Evolutionary conservation across 2,797 vertebrate species (phyloP).

Genomic region (Mycteria americana): DNA sequence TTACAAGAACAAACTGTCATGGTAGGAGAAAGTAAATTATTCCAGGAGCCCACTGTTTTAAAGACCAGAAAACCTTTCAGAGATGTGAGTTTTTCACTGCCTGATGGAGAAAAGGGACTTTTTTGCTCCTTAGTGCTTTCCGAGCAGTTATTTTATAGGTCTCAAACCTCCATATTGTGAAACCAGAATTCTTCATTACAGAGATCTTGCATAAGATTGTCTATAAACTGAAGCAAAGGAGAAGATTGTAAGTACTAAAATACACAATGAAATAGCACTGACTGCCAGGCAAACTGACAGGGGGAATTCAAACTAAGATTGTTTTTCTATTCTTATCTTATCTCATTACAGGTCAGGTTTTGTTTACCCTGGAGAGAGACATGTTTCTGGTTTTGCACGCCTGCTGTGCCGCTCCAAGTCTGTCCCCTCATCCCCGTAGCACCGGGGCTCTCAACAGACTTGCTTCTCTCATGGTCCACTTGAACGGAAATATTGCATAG

Average conservation of each 20-base stretch:
- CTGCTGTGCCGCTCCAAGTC: neutral
- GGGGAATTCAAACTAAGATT: neutral
- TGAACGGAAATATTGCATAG: neutral
- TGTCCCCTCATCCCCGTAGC: neutral
- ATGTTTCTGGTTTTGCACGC: neutral
- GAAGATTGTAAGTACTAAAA: neutral
- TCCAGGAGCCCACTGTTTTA: neutral
- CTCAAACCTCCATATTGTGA: neutral
- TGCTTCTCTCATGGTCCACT: neutral
- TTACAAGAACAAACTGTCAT: slow-evolving; percentile 51
- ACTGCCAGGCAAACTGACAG: neutral
- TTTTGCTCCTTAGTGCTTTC: neutral
- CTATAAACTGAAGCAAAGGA: neutral
- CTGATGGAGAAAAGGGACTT: neutral
- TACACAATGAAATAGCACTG: neutral
- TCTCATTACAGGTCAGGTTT: neutral
- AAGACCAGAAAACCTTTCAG: neutral
- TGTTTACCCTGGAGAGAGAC: neutral
- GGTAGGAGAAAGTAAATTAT: slow-evolving; percentile 16
- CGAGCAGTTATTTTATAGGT: neutral
- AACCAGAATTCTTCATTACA: slow-evolving; percentile 6
- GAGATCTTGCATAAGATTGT: neutral
- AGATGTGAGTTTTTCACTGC: neutral
- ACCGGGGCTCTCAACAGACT: neutral
- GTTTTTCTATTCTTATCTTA: slow-evolving; percentile 5